A percentile compares a stretch with the other conserved stretches of the same genome.
phyloP scores from a whole-genome alignment of 2,797 vertebrate species.

The Thaleichthys pacificus region DNA sequence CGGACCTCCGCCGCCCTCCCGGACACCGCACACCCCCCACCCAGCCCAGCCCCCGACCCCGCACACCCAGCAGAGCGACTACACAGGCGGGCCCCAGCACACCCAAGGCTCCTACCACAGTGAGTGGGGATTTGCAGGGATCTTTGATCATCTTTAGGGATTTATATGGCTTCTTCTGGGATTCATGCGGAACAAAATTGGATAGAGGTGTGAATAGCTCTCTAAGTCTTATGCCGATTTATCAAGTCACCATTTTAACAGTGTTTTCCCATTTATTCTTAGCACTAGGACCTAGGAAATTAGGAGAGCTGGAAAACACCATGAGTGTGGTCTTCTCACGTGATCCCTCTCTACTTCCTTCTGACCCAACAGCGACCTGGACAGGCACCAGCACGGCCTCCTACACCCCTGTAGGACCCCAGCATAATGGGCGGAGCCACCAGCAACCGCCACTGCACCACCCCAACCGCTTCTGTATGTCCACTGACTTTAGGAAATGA shows the following conservation, averaged over 20 bases:
- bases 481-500: neutral
- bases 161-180: neutral
- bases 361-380: slow-evolving; percentile 50
- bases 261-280: too few species aligned
- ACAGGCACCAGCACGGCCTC: slow-evolving; percentile 51
- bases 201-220: too few species aligned
- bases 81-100: slow-evolving; percentile 8
- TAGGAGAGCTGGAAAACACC: neutral
- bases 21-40: slow-evolving; percentile 42
- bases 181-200: too few species aligned
- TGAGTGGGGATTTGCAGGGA: neutral
- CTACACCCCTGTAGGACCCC: slow-evolving; percentile 55
- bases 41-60: slow-evolving; percentile 41
- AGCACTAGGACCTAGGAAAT: neutral
- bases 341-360: neutral
- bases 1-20: slow-evolving; percentile 16
- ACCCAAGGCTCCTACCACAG: slow-evolving; percentile 12
- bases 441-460: slow-evolving; percentile 65
- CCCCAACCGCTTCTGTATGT: slow-evolving; percentile 65
- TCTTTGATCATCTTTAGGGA: neutral
- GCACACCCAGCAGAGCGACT: slow-evolving; percentile 39
- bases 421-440: slow-evolving; percentile 56
- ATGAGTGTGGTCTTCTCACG: too few species aligned
- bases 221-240: too few species aligned
- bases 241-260: too few species aligned